Conservation (phyloP, 2,113 vertebrate genomes). For the Brachyistius frenatus region DNA sequence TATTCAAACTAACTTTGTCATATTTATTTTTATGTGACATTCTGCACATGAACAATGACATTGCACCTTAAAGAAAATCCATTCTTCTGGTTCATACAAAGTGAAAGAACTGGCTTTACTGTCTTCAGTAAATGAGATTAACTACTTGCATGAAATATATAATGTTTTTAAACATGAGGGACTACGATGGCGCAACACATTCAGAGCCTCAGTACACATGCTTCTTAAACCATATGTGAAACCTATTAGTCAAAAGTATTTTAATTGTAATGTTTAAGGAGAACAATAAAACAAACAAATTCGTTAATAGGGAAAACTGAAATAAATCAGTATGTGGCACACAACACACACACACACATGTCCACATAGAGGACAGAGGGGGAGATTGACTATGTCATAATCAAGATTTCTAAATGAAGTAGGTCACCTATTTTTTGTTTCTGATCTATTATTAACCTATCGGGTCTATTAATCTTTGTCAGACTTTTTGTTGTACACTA, state of each 20-base stretch:
- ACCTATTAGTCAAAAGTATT: constrained; percentile 19
- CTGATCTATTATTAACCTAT: neutral
- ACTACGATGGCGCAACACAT: constrained; percentile 44
- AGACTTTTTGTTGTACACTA: neutral
- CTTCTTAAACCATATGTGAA: constrained; percentile 10
- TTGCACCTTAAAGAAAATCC: constrained; percentile 21
- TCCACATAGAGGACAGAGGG: neutral
- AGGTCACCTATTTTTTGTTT: neutral
- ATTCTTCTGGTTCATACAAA: constrained; percentile 10
- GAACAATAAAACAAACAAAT: neutral
- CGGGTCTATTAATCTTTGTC: neutral
- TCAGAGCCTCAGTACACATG: constrained; percentile 16
- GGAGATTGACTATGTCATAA: neutral
- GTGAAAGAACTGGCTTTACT: constrained; percentile 23
- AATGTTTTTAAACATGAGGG: constrained; percentile 52
- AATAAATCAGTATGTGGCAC: too few relatives aligned
- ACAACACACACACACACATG: neutral
- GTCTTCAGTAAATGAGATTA: constrained; percentile 64
- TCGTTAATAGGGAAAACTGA: too few relatives aligned
- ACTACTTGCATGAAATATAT: constrained; percentile 41
- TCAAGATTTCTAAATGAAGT: neutral
- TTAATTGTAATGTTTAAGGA: neutral
- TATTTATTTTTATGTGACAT: neutral
- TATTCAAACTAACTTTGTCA: neutral
- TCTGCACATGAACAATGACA: constrained; percentile 44